Evolutionary conservation across 1,140 invertebrate genomes (phyloP).

Genomic region (Wasmannia auropunctata): DNA sequence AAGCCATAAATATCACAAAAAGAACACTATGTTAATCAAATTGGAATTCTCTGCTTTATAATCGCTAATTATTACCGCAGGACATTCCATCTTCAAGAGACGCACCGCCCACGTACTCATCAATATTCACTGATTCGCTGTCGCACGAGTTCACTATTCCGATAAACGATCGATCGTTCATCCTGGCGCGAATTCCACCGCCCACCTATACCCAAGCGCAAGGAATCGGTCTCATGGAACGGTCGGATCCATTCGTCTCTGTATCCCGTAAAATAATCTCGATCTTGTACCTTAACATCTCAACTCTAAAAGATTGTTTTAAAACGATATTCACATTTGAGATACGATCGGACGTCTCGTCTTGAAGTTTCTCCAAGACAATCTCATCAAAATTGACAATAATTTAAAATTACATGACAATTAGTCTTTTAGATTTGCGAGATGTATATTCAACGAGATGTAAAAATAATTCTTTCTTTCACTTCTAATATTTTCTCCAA

Average conservation of each 20-base stretch:
- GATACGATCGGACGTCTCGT: not conserved
- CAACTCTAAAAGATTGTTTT: not conserved
- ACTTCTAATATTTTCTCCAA: not conserved
- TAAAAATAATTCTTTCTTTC: not conserved
- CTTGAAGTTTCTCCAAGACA: not conserved
- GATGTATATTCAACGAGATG: not conserved
- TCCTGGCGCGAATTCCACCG: constrained; percentile 61
- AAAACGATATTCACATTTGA: not conserved
- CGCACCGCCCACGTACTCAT: constrained; percentile 61
- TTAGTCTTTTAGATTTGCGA: too few relatives aligned
- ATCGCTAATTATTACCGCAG: not conserved
- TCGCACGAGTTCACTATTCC: constrained; percentile 40
- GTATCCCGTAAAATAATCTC: constrained; percentile 32
- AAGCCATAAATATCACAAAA: not conserved
- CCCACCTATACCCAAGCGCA: constrained; percentile 72
- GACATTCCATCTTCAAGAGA: constrained; percentile 33
- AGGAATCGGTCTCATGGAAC: constrained; percentile 61
- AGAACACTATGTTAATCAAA: not conserved
- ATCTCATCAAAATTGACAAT: not conserved
- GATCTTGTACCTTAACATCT: not conserved
- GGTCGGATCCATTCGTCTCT: constrained; percentile 53
- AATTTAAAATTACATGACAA: not conserved
- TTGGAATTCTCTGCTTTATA: not conserved
- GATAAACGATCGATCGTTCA: constrained; percentile 46
- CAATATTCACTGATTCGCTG: constrained; percentile 23